Conservation (phyloP, 2,888 invertebrate species). For the Luperina nickerlii region DNA sequence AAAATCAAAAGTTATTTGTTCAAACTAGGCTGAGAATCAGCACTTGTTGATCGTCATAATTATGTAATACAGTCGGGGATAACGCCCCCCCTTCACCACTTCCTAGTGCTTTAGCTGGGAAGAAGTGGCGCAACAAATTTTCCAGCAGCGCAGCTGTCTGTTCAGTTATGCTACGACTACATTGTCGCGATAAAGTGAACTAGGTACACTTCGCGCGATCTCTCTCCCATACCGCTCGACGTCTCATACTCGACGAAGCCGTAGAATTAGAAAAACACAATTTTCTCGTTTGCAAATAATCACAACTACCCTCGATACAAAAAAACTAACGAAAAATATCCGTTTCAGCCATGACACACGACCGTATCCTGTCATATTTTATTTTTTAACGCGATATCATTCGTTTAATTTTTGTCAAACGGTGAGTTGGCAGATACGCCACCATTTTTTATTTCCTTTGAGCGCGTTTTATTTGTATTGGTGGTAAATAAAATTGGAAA, state of each 20-base stretch:
- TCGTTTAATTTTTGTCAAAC: constrained; percentile 47
- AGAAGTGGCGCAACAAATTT: background rate
- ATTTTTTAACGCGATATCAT: constrained; percentile 28
- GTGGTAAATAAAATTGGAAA: constrained; percentile 23
- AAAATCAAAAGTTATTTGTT: background rate
- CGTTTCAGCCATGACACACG: constrained; percentile 14
- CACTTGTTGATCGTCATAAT: background rate
- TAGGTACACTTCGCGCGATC: background rate
- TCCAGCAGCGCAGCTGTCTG: background rate
- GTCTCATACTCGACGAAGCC: background rate
- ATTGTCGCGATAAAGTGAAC: background rate
- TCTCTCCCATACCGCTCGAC: background rate
- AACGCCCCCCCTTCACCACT: background rate
- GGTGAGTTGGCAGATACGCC: constrained; percentile 26
- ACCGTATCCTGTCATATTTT: constrained; percentile 31
- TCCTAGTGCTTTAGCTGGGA: background rate
- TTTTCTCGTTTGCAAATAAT: background rate
- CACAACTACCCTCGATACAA: constrained; percentile 1
- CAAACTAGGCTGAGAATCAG: background rate
- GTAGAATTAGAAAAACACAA: background rate
- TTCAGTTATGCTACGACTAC: background rate
- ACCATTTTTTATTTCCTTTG: constrained; percentile 25
- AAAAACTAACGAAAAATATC: constrained; percentile 16
- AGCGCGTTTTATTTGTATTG: constrained; percentile 25
- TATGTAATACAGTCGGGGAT: background rate